Evolutionary conservation across 2,797 vertebrate genomes (phyloP).

Genomic region (Mus minutoides): DNA sequence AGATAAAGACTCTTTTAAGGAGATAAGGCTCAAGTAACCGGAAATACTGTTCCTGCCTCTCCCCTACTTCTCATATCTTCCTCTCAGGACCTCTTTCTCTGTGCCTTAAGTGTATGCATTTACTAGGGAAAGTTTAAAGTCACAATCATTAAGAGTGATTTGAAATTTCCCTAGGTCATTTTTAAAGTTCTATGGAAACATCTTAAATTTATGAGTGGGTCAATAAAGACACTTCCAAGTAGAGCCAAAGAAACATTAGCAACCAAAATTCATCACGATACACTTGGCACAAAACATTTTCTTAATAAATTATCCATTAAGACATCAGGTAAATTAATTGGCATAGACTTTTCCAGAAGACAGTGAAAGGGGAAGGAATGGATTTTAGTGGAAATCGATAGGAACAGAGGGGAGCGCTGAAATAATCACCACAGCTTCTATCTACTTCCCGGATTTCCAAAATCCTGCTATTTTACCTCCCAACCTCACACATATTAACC

Average conservation of each 20-base stretch:
- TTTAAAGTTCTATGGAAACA: slow-evolving; percentile 47
- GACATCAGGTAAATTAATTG: slow-evolving; percentile 69
- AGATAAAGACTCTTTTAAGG: not conserved
- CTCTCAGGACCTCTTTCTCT: not conserved
- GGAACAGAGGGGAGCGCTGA: not conserved
- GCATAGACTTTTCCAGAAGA: slow-evolving; percentile 53
- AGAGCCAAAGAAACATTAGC: slow-evolving; percentile 30
- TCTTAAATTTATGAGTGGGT: slow-evolving; percentile 41
- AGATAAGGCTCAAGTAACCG: not conserved
- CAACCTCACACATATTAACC: not conserved
- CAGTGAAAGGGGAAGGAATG: slow-evolving; percentile 10
- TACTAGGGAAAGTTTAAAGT: slow-evolving; percentile 22
- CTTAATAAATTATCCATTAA: slow-evolving; percentile 76
- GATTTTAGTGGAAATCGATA: slow-evolving; percentile 69
- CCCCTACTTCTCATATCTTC: not conserved
- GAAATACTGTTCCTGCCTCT: not conserved
- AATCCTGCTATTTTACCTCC: not conserved
- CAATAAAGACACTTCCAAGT: slow-evolving; percentile 68
- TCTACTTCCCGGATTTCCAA: not conserved
- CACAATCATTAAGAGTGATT: not conserved
- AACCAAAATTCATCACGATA: slow-evolving; percentile 68
- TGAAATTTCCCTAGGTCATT: slow-evolving; percentile 52
- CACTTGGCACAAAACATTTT: slow-evolving; percentile 60
- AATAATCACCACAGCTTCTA: not conserved
- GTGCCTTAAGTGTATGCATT: not conserved